Evolutionary conservation across 64 coral and sea anemone genomes (phyloP).

Genomic region (Stichodactyla helianthus): DNA sequence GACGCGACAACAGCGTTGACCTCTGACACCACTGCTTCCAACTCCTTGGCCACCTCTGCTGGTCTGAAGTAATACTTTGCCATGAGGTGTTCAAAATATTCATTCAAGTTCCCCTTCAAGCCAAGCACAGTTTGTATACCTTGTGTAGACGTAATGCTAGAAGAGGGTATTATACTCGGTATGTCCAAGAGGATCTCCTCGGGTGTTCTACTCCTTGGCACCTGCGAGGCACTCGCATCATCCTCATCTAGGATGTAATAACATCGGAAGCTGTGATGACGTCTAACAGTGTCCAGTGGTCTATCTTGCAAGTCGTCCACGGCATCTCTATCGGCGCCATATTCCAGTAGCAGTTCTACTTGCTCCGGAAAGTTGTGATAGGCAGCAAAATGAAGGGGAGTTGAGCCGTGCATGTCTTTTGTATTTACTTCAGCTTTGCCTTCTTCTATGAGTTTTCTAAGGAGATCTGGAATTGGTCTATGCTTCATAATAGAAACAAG

Average conservation of each 20-base stretch:
- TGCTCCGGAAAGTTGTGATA: constrained; percentile 30
- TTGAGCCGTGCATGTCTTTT: constrained; percentile 19
- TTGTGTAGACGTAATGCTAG: constrained; percentile 29
- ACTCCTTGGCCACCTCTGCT: neutral
- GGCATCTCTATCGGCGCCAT: constrained; percentile 29
- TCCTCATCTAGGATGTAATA: constrained; percentile 14
- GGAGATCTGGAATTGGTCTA: constrained; percentile 25
- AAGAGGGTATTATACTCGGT: constrained; percentile 15
- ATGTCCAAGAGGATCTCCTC: constrained; percentile 23
- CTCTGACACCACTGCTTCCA: constrained; percentile 1
- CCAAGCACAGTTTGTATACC: constrained; percentile 10
- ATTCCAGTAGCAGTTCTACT: constrained; percentile 13
- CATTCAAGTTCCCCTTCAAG: neutral
- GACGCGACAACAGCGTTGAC: constrained; percentile 15
- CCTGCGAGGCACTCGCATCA: neutral
- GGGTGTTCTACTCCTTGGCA: constrained; percentile 14
- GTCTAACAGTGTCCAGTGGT: constrained; percentile 21
- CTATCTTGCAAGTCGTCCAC: constrained; percentile 25
- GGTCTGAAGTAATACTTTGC: constrained; percentile 13
- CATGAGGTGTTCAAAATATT: constrained; percentile 1
- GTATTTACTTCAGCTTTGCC: neutral
- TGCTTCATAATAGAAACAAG: constrained; percentile 38
- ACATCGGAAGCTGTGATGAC: constrained; percentile 16
- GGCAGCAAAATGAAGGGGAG: constrained; percentile 34
- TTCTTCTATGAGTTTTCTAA: constrained; percentile 16